Base-by-base conservation (phyloP, 2,888 invertebrate species). In the Iphiclides podalirius region DNA sequence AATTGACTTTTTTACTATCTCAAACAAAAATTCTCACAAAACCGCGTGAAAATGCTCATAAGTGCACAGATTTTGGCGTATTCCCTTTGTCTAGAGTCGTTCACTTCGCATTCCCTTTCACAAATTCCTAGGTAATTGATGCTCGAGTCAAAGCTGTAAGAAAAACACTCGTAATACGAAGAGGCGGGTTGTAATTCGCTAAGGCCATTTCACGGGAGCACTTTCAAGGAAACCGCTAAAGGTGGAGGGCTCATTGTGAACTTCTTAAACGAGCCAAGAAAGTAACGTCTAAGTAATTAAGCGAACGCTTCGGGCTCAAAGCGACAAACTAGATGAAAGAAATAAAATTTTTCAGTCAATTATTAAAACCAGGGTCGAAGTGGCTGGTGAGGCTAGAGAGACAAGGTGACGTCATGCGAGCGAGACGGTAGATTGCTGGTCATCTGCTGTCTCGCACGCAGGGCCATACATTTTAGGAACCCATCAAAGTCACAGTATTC, bases 191-290 rank as follows among this genome's bases (percentile, higher is more conserved):
- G 16, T 37, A 49, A 37, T 49, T 47, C 35, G 13, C 37, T 17
- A 43, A 38, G 20, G 43, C 38, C 43, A 43, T 43, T 38, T 48
- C 41, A 40, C 20, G n/a, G 38, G 23, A 13, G 36, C 35, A 43
- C 43, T 43, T 37, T 8, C n/a, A 23, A 28, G 34, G 33, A 23
- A 34, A 31, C 33, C 15, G 37, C 20, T 37, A 28, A n/a, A n/a
- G n/a, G n/a, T n/a, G n/a, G 28, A 28, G 16, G 40, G 44, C 16
- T 38, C 15, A 38, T 43, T 49, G 38, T 43, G 12, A 6, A 13
- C 48, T 37, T 23, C 33, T 38, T 38, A 49, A 43, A 34, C 33
- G 46, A 49, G 34, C 16, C 20, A 38, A 43, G 48, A 43, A 43
- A 31, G 36, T 37, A 37, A 48, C 20, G 43, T 13, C 15, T 9